Conservation (phyloP, 2,888 invertebrate species). For the Peribatodes rhomboidaria region DNA sequence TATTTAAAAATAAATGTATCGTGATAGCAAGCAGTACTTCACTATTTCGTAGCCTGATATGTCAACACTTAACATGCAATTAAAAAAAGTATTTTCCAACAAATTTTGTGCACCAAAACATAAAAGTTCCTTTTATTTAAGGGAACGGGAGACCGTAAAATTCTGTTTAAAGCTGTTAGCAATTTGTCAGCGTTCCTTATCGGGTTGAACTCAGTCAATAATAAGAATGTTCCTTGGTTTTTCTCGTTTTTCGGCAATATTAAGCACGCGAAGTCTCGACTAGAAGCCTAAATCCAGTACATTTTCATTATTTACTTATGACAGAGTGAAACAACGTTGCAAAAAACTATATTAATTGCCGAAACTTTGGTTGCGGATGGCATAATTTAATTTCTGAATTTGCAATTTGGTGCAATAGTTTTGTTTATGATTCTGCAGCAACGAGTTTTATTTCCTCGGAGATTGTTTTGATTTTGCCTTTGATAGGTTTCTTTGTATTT, state of each 20-base stretch:
- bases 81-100: conserved; percentile 67
- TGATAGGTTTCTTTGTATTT: neutral
- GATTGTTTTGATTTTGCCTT: conserved; percentile 7
- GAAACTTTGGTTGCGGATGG: conserved; percentile 62
- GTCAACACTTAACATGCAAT: conserved; percentile 67
- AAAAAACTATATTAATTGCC: conserved; percentile 76
- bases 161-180: conserved; percentile 73
- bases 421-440: conserved; percentile 31
- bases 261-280: conserved; percentile 80
- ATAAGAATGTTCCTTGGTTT: conserved; percentile 74
- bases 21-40: conserved; percentile 43
- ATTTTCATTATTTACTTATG: conserved; percentile 75
- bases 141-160: conserved; percentile 62
- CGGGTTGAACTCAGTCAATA: conserved; percentile 79
- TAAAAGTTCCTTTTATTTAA: conserved; percentile 58
- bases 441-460: conserved; percentile 9
- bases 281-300: conserved; percentile 64
- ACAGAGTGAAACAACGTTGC: conserved; percentile 71
- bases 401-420: conserved; percentile 48
- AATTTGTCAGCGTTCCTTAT: conserved; percentile 82
- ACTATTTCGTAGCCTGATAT: conserved; percentile 57
- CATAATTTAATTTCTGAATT: conserved; percentile 60
- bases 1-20: conserved; percentile 10
- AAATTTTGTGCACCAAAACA: conserved; percentile 57
- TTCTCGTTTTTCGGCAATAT: conserved; percentile 77